Evolutionary conservation across 1,140 invertebrate species (phyloP), one percentile per base, ranked within the genome.

Genomic region (Heliconius nattereri): DNA sequence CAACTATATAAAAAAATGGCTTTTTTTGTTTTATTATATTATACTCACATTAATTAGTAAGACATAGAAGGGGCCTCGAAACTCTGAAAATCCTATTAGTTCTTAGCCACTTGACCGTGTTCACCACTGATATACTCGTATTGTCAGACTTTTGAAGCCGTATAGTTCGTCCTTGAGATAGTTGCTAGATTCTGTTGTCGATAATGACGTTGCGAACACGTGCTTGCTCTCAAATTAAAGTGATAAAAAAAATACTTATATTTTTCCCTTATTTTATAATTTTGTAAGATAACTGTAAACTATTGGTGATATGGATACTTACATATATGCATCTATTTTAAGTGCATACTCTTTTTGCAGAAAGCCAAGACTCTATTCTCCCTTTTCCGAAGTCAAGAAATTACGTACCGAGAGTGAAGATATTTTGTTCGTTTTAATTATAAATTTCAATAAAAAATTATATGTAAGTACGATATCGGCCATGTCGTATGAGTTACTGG

Each of bases 121-220:
- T 60, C 32, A 73, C 26, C 71, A 26, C 70, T 73, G 45, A 73
- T 78, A 40, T 49, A n/a, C n/a, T n/a, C n/a, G n/a, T n/a, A 57
- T 78, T 73, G 72, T 78, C 49, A 45, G 71, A 78, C 71, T 78
- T 60, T 37, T 73, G 76, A 78, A 78, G 71, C 76, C 76, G 11
- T 73, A 73, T 26, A 19, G 49, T 13, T n/a, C 23, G 71, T 49
- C 76, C 71, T 78, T 78, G 57, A 49, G n/a, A 26, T 71, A 66
- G 26, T 66, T 29, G 13, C 60, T 66, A 66, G 60, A 66, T 23
- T 23, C 60, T 66, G 54, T 9, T 66, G 60, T 29, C n/a, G 16
- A 16, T 66, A 66, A 66, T 66, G 9, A 66, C 60, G 11, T 66
- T 66, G 60, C 2, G 9, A 60, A 66, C 26, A n/a, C 23, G 26